Base-by-base conservation (phyloP, 2,888 invertebrate species). In the Caenorhabditis parvicauda region DNA sequence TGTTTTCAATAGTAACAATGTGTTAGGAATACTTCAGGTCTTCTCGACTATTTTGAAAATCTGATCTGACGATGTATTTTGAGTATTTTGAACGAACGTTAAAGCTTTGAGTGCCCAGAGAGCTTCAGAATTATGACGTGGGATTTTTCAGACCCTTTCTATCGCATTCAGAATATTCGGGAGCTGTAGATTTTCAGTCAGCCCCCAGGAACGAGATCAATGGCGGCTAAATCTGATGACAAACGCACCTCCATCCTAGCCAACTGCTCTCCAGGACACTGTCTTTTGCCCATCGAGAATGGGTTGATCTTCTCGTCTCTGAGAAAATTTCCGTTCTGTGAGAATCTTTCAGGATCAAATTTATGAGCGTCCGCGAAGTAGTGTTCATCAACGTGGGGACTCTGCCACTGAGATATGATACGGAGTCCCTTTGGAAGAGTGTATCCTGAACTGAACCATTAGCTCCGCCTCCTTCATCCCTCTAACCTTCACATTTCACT, bases 161-260 rank as follows among this genome's bases (percentile, higher is more conserved):
- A n/a, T n/a, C n/a, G n/a, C n/a, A n/a, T n/a, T n/a, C n/a, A n/a
- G n/a, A n/a, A n/a, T n/a, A n/a, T n/a, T n/a, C n/a, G n/a, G n/a
- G n/a, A n/a, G n/a, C n/a, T n/a, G n/a, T n/a, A n/a, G n/a, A n/a
- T n/a, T n/a, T n/a, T n/a, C n/a, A n/a, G n/a, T n/a, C n/a, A n/a
- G n/a, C n/a, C n/a, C n/a, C n/a, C n/a, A n/a, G n/a, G n/a, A n/a
- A n/a, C n/a, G n/a, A n/a, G n/a, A n/a, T n/a, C n/a, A n/a, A n/a
- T n/a, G n/a, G n/a, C n/a, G n/a, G n/a, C n/a, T n/a, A n/a, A n/a
- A n/a, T n/a, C n/a, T n/a, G n/a, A n/a, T n/a, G n/a, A n/a, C n/a
- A n/a, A n/a, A n/a, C n/a, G n/a, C n/a, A 59, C 64, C 44, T 67
- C 66, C 58, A 62, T 62, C 29, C 66, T 42, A n/a, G 66, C 66